Conservation (phyloP, 2,797 vertebrate genomes). For the Peromyscus nudipes region DNA sequence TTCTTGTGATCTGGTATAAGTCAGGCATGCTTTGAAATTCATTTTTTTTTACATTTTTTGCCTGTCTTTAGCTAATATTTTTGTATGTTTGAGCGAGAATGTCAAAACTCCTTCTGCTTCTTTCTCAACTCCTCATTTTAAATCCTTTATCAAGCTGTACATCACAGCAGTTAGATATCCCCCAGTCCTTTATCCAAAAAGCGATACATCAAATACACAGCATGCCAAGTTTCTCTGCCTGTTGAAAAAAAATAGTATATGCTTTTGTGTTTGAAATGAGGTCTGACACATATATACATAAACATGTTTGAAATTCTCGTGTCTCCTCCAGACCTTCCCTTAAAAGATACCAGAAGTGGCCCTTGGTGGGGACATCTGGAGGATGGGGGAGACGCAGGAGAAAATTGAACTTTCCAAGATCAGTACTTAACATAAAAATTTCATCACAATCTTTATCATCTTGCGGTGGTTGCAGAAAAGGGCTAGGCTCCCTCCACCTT, state of each 20-base stretch:
- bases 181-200: conserved; percentile 63
- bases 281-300: conserved; percentile 58
- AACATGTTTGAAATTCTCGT: conserved; percentile 44
- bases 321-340: conserved; percentile 70
- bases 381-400: conserved; percentile 67
- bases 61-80: conserved; percentile 54
- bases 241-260: conserved; percentile 39
- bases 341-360: conserved; percentile 83
- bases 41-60: neutral
- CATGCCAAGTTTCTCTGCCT: conserved; percentile 39
- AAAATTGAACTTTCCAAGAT: conserved; percentile 91
- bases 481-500: conserved; percentile 90
- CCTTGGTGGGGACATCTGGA: conserved; percentile 58
- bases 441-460: conserved; percentile 92
- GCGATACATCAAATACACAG: conserved; percentile 47
- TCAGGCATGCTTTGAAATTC: neutral
- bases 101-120: conserved; percentile 47
- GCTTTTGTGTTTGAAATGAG: conserved; percentile 70
- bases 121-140: conserved; percentile 28
- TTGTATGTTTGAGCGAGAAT: conserved; percentile 56
- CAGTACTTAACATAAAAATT: conserved; percentile 92
- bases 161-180: conserved; percentile 75
- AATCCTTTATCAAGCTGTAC: conserved; percentile 60
- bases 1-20: conserved; percentile 54
- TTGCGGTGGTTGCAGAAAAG: conserved; percentile 93